Base-by-base conservation (phyloP, 2,797 vertebrate species). In the Oryzias sinensis region DNA sequence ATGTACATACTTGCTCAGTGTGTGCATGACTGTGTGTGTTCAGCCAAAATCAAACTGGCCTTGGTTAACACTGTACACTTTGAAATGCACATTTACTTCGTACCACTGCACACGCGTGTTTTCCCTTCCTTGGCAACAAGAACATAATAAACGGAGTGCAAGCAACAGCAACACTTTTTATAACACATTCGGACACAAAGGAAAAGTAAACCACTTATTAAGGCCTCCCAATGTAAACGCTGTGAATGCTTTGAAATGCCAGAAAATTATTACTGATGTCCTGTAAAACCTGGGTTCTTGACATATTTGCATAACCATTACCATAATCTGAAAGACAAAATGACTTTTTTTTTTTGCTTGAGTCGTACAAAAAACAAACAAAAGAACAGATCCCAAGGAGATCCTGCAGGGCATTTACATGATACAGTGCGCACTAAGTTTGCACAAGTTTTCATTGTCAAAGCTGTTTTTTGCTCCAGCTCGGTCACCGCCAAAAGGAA, bases 41-140 rank as follows among this genome's bases (percentile, higher is more conserved):
- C 59, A 80, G 73, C 84, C 85, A 86, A 66, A 55, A 43, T 49
- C 43, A 67, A 76, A 88, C 81, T 84, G 86, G 84, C 86, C 82
- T 76, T 72, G 41, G 33, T 73, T 80, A 83, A 81, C 74, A 87
- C 78, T 80, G 76, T 76, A 79, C 76, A 87, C 77, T 68, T 64
- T 70, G 74, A 65, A 81, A 84, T 80, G 83, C 80, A 86, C 76
- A 76, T 68, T 75, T 43, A 33, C 67, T 76, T 66, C 37, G 77
- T 87, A 87, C 85, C 82, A 47, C 45, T 5, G 43, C 17, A 45
- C 43, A 4, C 18, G 17, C 18, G 43, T 45, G 43, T 60, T 83
- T 60, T 88, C 82, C 80, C 85, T 85, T 86, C 82, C 83, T 84
- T 86, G 73, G 82, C 83, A 82, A 88, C 78, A 78, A 83, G 74